Percentiles rank a stretch among this genome's conserved stretches.
Conservation (phyloP, 2,797 vertebrate genomes). For the Takifugu rubripes region DNA sequence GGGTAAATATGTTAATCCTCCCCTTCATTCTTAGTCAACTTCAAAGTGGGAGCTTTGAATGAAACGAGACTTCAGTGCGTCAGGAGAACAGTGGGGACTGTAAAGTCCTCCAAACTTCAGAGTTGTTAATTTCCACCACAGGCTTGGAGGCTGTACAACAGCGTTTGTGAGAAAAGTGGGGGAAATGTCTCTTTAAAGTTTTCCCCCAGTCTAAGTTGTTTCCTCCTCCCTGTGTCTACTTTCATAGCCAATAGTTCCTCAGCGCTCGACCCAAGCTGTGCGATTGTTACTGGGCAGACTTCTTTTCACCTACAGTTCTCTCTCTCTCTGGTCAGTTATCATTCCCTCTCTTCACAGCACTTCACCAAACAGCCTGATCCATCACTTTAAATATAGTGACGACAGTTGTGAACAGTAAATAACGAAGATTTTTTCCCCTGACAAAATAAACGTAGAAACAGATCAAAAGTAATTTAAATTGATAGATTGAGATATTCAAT, state of each 20-base stretch:
- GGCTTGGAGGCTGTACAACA: constrained; percentile 29
- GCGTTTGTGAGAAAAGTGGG: constrained; percentile 57
- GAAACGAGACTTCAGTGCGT: constrained; percentile 56
- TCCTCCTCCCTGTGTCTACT: constrained; percentile 83
- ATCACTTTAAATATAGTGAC: background rate
- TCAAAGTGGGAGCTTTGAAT: constrained; percentile 64
- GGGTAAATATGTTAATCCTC: constrained; percentile 72
- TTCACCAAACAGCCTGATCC: constrained; percentile 13
- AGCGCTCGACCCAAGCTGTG: constrained; percentile 76
- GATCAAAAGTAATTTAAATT: no score
- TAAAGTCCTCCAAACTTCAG: constrained; percentile 55
- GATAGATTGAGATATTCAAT: no score
- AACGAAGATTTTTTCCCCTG: no score
- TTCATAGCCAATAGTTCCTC: constrained; percentile 93
- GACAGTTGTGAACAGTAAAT: background rate
- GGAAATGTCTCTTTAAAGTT: constrained; percentile 89
- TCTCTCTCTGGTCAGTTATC: constrained; percentile 39
- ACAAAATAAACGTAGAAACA: no score
- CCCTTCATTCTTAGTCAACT: constrained; percentile 54
- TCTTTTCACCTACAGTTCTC: constrained; percentile 30
- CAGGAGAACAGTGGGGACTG: constrained; percentile 55
- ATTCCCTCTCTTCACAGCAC: constrained; percentile 25
- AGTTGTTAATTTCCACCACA: constrained; percentile 61
- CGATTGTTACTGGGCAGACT: constrained; percentile 96
- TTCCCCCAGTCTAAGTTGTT: constrained; percentile 74